Percentiles rank a stretch among this genome's conserved stretches.
Evolutionary conservation across 2,888 invertebrate species (phyloP).

Genomic region (Eulithis prunata): DNA sequence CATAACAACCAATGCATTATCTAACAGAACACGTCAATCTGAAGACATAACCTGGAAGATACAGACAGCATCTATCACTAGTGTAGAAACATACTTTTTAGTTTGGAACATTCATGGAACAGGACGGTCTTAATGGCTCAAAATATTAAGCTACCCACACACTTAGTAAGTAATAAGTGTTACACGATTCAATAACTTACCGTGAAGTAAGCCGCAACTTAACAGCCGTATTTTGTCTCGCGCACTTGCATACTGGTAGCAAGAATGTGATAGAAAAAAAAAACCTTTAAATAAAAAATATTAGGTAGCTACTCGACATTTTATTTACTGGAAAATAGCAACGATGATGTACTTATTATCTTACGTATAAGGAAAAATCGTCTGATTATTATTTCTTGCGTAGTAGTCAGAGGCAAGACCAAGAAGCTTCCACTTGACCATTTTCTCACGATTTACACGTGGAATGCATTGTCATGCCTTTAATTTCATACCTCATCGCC

Average conservation of each 20-base stretch:
- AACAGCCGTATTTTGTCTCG: neutral
- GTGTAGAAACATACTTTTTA: too few species aligned
- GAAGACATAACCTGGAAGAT: too few species aligned
- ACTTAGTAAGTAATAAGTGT: conserved; percentile 10
- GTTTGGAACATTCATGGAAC: neutral
- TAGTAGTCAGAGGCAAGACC: neutral
- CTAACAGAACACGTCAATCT: too few species aligned
- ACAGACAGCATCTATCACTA: too few species aligned
- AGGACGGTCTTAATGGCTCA: conserved; percentile 27
- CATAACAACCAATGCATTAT: too few species aligned
- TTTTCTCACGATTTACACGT: conserved; percentile 57
- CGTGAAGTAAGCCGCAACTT: conserved; percentile 26
- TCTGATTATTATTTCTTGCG: neutral
- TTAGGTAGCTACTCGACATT: too few species aligned
- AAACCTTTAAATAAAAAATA: too few species aligned
- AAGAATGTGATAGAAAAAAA: too few species aligned
- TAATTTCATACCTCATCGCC: conserved; percentile 66
- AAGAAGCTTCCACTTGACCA: neutral
- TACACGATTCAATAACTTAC: conserved; percentile 14
- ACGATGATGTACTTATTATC: too few species aligned
- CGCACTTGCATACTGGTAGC: too few species aligned
- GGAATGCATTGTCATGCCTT: conserved; percentile 71
- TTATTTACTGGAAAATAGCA: too few species aligned
- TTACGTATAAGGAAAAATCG: too few species aligned
- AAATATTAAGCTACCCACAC: conserved; percentile 34